Conservation (phyloP, 2,113 vertebrate genomes). For the Onychorhynchus coronatus region DNA sequence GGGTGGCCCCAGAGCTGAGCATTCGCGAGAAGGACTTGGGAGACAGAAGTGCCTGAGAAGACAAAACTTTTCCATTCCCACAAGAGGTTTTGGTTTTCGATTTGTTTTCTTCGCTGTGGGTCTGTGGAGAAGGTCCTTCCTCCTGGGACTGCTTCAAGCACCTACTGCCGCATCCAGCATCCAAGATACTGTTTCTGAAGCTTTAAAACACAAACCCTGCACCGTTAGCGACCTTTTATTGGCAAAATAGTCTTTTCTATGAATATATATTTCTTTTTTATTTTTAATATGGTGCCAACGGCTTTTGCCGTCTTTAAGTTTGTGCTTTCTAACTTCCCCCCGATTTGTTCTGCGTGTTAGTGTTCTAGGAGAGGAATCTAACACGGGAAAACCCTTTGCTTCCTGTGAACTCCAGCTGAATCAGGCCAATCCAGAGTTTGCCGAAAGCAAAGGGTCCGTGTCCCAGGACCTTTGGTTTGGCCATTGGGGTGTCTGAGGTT, state of each 20-base stretch:
- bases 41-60: slow-evolving; percentile 77
- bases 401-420: background rate
- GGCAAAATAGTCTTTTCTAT: slow-evolving; percentile 59
- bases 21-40: slow-evolving; percentile 48
- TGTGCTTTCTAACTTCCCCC: slow-evolving; percentile 36
- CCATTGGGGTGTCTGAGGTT: background rate
- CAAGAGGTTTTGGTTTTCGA: slow-evolving; percentile 55
- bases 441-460: background rate
- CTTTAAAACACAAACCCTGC: slow-evolving; percentile 60
- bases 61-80: slow-evolving; percentile 69
- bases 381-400: background rate
- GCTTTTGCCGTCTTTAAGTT: slow-evolving; percentile 46
- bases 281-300: slow-evolving; percentile 60
- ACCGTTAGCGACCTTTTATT: slow-evolving; percentile 8
- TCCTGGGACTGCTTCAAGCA: slow-evolving; percentile 34
- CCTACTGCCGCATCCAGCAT: slow-evolving; percentile 29
- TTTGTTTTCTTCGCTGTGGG: slow-evolving; percentile 48
- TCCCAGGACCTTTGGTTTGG: slow-evolving; percentile 10
- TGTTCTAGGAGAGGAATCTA: slow-evolving; percentile 11
- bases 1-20: slow-evolving; percentile 63
- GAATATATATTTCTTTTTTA: slow-evolving; percentile 58
- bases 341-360: background rate
- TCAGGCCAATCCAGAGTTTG: background rate
- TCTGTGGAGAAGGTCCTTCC: slow-evolving; percentile 47
- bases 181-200: slow-evolving; percentile 61